These are phyloP conservation scores for Drosophila recens DNA, from an alignment of 2,888 invertebrate species.

Conservation along the genomic window DNA sequence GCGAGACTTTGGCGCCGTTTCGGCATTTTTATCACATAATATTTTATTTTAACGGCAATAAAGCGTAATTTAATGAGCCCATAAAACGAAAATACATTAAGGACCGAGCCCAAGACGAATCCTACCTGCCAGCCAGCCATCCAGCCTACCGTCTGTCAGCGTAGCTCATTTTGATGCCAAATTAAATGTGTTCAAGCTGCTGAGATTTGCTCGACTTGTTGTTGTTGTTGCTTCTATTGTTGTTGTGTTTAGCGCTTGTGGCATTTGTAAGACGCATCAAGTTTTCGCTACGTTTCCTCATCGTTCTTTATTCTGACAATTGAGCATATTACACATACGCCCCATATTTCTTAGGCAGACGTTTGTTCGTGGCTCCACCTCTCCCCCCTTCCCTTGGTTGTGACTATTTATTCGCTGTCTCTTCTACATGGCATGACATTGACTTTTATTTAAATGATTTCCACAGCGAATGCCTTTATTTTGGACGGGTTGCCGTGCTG, in stretches of 20 bases:
- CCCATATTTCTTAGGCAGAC: constrained; percentile 46
- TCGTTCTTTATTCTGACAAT: constrained; percentile 30
- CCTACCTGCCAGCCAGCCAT: constrained; percentile 38
- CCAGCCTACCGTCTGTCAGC: constrained; percentile 66
- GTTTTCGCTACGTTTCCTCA: constrained; percentile 24
- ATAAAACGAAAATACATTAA: constrained; percentile 82
- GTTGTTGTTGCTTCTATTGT: constrained; percentile 16
- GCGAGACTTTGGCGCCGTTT: constrained; percentile 38
- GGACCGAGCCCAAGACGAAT: constrained; percentile 21
- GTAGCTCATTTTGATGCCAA: constrained; percentile 69
- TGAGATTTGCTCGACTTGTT: constrained; percentile 37
- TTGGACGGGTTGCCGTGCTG: constrained; percentile 19
- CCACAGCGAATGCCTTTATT: constrained; percentile 48
- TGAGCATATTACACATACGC: constrained; percentile 69
- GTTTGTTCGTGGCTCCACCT: constrained; percentile 11
- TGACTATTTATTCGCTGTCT: constrained; percentile 76
- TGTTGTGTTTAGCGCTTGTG: constrained; percentile 50
- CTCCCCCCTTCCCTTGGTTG: constrained; percentile 1
- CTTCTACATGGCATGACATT: constrained; percentile 76
- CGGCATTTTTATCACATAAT: constrained; percentile 81
- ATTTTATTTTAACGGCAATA: constrained; percentile 83
- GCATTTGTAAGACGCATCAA: constrained; percentile 62
- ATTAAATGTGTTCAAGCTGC: constrained; percentile 68
- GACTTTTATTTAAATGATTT: constrained; percentile 81
- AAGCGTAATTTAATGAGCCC: constrained; percentile 82